Conservation (phyloP, 2,113 vertebrate species). For the Phylloscopus trochiloides region DNA sequence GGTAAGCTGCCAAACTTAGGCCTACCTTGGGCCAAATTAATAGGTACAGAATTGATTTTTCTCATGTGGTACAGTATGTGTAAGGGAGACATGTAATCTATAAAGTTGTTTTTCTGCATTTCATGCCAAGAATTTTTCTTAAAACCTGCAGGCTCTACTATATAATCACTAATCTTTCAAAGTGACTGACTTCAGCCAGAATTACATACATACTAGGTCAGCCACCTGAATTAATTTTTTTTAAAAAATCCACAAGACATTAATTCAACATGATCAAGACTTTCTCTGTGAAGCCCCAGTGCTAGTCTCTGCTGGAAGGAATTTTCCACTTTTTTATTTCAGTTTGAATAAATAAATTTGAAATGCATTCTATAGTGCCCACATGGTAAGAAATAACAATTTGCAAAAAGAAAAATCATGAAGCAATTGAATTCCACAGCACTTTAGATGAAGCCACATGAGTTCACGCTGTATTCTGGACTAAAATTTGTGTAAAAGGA, state of each 20-base stretch:
- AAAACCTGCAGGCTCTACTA: neutral
- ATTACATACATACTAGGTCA: neutral
- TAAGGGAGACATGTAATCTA: neutral
- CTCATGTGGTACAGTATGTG: neutral
- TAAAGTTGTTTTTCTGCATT: neutral
- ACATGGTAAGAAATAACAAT: neutral
- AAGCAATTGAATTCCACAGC: neutral
- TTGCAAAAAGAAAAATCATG: neutral
- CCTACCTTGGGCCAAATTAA: neutral
- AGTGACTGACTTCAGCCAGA: neutral
- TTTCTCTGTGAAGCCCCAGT: neutral
- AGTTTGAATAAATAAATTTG: neutral
- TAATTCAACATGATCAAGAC: neutral
- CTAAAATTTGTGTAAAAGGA: neutral
- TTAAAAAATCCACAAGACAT: neutral
- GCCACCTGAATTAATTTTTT: neutral
- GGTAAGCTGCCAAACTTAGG: neutral
- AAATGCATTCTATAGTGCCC: neutral
- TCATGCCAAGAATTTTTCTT: constrained; percentile 14
- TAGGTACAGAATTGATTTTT: neutral
- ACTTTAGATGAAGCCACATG: constrained; percentile 37
- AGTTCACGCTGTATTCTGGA: neutral
- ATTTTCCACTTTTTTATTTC: constrained; percentile 11
- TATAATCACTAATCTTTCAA: neutral
- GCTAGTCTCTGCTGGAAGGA: neutral